Conservation (phyloP, 1,140 invertebrate species). For the Bombus sibiricus region DNA sequence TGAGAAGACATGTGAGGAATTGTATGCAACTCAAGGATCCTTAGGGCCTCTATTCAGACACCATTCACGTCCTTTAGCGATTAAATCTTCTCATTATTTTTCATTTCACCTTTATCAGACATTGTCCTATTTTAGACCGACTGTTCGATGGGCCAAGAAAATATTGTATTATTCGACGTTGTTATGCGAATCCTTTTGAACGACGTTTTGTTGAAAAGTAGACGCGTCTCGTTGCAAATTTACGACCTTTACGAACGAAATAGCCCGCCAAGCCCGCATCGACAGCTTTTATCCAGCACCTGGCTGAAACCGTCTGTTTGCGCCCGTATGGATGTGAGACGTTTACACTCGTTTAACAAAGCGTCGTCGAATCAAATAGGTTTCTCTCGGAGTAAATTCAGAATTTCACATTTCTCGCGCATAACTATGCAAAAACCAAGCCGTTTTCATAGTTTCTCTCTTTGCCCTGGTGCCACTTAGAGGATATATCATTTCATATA, state of each 20-base stretch:
- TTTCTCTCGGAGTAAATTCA: conserved; percentile 61
- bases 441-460: conserved; percentile 44
- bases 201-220: background rate
- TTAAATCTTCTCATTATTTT: conserved; percentile 3
- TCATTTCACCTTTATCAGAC: background rate
- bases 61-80: background rate
- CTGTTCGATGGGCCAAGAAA: background rate
- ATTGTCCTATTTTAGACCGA: background rate
- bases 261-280: conserved; percentile 13
- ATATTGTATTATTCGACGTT: background rate
- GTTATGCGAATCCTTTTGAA: background rate
- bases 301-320: background rate
- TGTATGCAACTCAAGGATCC: background rate
- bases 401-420: conserved; percentile 60
- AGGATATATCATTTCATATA: background rate
- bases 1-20: background rate
- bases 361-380: conserved; percentile 18
- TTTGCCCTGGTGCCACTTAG: background rate
- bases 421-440: conserved; percentile 60
- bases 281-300: conserved; percentile 22
- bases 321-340: conserved; percentile 14
- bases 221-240: background rate
- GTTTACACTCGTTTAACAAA: conserved; percentile 11
- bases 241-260: background rate
- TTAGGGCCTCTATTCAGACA: background rate